Base-by-base conservation (phyloP, 2,113 vertebrate genomes). In the Entelurus aequoreus region DNA sequence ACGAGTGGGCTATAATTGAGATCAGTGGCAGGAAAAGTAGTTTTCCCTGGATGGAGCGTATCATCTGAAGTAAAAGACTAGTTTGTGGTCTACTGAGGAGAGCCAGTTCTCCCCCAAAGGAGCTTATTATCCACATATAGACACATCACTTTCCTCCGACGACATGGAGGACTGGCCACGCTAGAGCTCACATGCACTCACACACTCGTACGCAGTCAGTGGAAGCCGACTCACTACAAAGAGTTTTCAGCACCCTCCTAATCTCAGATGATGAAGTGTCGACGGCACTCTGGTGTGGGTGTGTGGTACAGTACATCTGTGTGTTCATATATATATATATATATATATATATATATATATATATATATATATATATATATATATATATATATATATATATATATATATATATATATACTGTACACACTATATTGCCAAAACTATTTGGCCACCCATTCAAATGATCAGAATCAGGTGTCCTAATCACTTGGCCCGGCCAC, bases 61-160 rank as follows among this genome's bases (percentile, higher is more conserved):
- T 85, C 73, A 83, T 84, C 70, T 72, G 73, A 79, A 75, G 74
- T 72, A 77, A 84, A 85, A 78, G 72, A 81, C 71, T 79, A 70
- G 66, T 79, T 75, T 87, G 81, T 78, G 87, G 80, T 81, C 71
- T 50, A 38, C 70, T 75, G 76, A 60, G 65, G 60, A 36, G 71
- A 75, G 72, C 72, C 76, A 70, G 71, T 81, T 84, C 73, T 75
- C 37, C 77, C 86, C 75, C 74, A 59, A 74, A 83, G 77, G 85
- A 81, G 72, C 76, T 77, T 82, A 85, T 84, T 84, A 85, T 86
- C 84, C 83, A 78, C 83, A 83, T 86, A 83, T 78, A 86, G 80
- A 79, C 85, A 82, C 78, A 71, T 85, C 76, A 69, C 77, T 76
- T 84, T 78, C 69, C 59, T 37, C 69, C 64, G 82, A 80, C 76